These are phyloP conservation scores for Pimpla rufipes DNA, from an alignment of 2,888 invertebrate genomes.

Conservation along the genomic window DNA sequence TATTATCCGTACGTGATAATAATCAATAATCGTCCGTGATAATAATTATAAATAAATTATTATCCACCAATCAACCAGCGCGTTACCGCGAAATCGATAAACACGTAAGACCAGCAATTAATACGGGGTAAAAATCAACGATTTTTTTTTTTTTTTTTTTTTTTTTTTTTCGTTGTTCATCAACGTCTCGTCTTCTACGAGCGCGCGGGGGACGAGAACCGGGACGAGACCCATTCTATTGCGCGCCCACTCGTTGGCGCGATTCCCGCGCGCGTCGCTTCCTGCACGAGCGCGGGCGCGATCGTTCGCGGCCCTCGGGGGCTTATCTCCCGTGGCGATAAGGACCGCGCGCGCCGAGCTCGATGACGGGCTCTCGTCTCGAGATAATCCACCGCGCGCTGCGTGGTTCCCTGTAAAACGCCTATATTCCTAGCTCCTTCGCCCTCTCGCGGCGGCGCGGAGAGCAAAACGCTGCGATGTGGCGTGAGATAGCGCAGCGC, in stretches of 20 bases:
- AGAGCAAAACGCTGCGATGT: slow-evolving; percentile 64
- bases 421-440: slow-evolving; percentile 25
- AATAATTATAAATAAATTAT: too few relatives aligned
- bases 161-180: neutral
- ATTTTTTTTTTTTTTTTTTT: neutral
- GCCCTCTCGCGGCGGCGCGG: slow-evolving; percentile 20
- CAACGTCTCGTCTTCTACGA: neutral
- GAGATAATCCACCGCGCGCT: slow-evolving; percentile 55
- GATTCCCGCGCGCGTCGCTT: slow-evolving; percentile 53
- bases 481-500: slow-evolving; percentile 67
- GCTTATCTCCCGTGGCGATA: slow-evolving; percentile 61
- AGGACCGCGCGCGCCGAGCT: slow-evolving; percentile 26
- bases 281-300: slow-evolving; percentile 61
- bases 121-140: too few relatives aligned
- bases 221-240: slow-evolving; percentile 30
- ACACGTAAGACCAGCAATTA: too few relatives aligned
- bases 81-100: too few relatives aligned
- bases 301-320: slow-evolving; percentile 48
- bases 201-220: neutral
- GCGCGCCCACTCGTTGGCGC: slow-evolving; percentile 54
- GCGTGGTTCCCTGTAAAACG: slow-evolving; percentile 26
- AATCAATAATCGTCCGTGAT: too few relatives aligned
- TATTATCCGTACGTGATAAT: too few relatives aligned
- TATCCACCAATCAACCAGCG: too few relatives aligned
- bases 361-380: slow-evolving; percentile 67